These are phyloP conservation scores for Phylloscopus whistleri DNA, from an alignment of 2,113 vertebrate genomes.

Conservation along the genomic window DNA sequence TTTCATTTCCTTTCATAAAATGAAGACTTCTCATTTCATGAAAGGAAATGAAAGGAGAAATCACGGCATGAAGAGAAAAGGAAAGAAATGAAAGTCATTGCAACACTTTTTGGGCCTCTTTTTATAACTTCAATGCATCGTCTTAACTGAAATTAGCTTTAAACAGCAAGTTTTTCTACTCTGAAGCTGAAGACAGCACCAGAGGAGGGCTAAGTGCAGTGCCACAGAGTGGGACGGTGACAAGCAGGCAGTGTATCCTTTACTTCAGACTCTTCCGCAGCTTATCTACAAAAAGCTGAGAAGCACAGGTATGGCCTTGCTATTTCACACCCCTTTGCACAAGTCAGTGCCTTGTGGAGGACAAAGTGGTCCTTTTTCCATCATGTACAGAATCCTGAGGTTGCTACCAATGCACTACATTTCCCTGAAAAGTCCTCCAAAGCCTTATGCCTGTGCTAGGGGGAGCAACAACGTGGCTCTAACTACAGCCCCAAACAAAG, in stretches of 20 bases:
- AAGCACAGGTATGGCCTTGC: background rate
- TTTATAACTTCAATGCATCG: background rate
- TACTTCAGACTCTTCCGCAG: background rate
- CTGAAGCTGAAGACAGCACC: background rate
- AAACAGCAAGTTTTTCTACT: background rate
- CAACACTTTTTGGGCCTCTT: background rate
- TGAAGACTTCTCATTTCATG: background rate
- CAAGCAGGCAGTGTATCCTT: background rate
- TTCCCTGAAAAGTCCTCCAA: background rate
- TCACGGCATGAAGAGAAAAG: background rate
- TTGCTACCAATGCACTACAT: no score
- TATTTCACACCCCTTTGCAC: background rate
- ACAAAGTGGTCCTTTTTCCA: background rate
- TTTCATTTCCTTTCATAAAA: background rate
- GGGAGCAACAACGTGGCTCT: background rate
- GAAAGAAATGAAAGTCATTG: background rate
- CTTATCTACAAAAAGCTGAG: background rate
- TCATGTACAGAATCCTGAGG: rapidly evolving
- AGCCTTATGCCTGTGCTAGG: background rate
- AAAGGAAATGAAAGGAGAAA: background rate
- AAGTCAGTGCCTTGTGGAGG: background rate
- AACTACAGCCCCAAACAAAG: background rate
- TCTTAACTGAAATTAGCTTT: background rate
- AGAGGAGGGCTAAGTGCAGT: background rate
- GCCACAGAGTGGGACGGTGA: background rate